These are phyloP conservation scores for Nyctalus aviator DNA, from an alignment of 2,797 vertebrate genomes.

Conservation along the genomic window DNA sequence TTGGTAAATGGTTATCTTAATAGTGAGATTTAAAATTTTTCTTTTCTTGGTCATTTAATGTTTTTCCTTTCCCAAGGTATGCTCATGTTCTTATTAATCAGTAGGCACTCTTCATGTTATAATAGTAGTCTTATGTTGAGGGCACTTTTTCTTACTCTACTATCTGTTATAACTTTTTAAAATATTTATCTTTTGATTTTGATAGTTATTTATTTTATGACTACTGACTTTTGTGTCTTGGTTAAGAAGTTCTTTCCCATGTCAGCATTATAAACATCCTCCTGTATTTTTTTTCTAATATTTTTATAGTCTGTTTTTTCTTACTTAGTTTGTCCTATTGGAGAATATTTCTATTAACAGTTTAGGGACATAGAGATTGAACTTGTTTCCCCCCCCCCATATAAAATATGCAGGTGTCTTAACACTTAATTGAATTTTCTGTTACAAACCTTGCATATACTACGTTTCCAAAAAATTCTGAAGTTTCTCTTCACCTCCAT, in stretches of 20 bases:
- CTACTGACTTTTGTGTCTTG: not conserved
- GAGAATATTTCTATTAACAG: not conserved
- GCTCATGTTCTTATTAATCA: not conserved
- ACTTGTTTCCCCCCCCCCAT: not conserved
- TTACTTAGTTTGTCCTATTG: not conserved
- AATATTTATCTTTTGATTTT: not conserved
- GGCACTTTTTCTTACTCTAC: not conserved
- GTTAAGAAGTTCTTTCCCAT: slow-evolving; percentile 19
- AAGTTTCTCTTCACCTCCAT: not conserved
- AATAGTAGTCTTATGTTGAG: not conserved
- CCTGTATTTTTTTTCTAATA: slow-evolving; percentile 7
- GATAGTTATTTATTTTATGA: not conserved
- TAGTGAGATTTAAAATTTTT: not conserved
- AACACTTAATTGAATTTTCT: not conserved
- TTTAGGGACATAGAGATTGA: not conserved
- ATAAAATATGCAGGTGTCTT: not conserved
- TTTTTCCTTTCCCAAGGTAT: not conserved
- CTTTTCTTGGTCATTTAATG: not conserved
- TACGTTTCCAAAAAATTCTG: not conserved
- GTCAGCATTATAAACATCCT: not conserved
- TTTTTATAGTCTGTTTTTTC: slow-evolving; percentile 32
- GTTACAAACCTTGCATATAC: not conserved
- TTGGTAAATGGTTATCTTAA: not conserved
- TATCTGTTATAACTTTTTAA: not conserved
- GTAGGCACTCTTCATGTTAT: not conserved